Percentiles rank a stretch among this genome's conserved stretches.
Evolutionary conservation across 2,113 vertebrate genomes (phyloP).

Genomic region (Macquaria australasica): DNA sequence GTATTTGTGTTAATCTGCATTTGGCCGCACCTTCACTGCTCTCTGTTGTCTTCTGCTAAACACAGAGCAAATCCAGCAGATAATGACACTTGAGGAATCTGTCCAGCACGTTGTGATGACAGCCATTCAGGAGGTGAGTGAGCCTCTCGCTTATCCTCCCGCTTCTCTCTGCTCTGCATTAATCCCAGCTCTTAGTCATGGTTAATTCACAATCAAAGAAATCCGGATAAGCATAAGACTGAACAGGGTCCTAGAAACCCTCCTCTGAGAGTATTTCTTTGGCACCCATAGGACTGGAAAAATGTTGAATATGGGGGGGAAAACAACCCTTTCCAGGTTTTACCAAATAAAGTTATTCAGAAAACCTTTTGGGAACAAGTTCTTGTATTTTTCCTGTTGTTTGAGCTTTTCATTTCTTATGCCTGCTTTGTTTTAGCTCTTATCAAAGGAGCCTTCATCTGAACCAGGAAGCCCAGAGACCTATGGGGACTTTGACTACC

Average conservation of each 20-base stretch:
- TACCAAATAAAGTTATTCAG: conserved; percentile 13
- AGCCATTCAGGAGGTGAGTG: conserved; percentile 93
- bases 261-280: conserved; percentile 18
- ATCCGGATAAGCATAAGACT: conserved; percentile 39
- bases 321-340: background rate
- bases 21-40: conserved; percentile 53
- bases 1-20: conserved; percentile 52
- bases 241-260: conserved; percentile 33
- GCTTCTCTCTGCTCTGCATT: conserved; percentile 31
- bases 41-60: conserved; percentile 58
- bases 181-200: conserved; percentile 63
- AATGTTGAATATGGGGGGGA: background rate
- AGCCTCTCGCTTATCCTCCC: conserved; percentile 32
- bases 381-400: background rate
- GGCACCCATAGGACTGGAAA: background rate
- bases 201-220: conserved; percentile 61
- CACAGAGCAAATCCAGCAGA: conserved; percentile 93
- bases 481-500: conserved; percentile 91
- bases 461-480: conserved; percentile 86
- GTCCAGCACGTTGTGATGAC: conserved; percentile 95
- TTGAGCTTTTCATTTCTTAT: background rate
- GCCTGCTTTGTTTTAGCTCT: conserved; percentile 80
- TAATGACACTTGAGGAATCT: conserved; percentile 93
- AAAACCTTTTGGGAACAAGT: background rate
- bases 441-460: conserved; percentile 86